Conservation (phyloP, 2,888 invertebrate genomes). For the Diarsia rubi region DNA sequence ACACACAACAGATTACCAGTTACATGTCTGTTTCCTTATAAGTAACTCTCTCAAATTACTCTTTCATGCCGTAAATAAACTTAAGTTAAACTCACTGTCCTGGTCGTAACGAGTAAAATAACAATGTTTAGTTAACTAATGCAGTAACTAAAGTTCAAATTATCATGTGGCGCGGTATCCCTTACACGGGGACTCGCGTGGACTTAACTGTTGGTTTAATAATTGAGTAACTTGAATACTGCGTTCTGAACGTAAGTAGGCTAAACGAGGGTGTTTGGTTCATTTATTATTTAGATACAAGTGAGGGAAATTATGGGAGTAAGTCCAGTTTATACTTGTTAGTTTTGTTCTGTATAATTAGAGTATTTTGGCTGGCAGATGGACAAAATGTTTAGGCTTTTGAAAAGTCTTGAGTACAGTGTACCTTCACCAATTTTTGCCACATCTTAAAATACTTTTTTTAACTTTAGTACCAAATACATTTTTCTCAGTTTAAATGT, state of each 20-base stretch:
- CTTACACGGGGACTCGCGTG: conserved; percentile 16
- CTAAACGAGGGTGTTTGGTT: background rate
- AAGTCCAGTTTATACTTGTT: background rate
- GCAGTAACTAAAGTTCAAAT: conserved; percentile 62
- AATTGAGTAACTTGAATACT: conserved; percentile 32
- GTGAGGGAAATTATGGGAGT: background rate
- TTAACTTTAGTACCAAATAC: background rate
- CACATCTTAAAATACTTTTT: background rate
- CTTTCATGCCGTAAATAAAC: conserved; percentile 14
- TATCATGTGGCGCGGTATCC: conserved; percentile 31
- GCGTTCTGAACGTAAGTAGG: conserved; percentile 1
- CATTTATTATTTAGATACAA: conserved; percentile 14
- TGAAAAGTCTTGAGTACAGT: background rate
- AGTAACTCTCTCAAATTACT: conserved; percentile 8
- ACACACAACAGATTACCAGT: background rate
- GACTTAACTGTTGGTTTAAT: conserved; percentile 33
- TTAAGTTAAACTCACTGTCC: conserved; percentile 27
- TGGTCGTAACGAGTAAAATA: conserved; percentile 50
- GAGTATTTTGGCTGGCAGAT: background rate
- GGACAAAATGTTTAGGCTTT: background rate
- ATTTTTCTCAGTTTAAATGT: conserved; percentile 27
- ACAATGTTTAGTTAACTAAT: conserved; percentile 60
- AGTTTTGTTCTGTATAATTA: background rate
- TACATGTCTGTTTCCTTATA: background rate
- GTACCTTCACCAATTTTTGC: background rate